Conservation (phyloP, 2,797 vertebrate species). For the Craterocephalus amniculus region DNA sequence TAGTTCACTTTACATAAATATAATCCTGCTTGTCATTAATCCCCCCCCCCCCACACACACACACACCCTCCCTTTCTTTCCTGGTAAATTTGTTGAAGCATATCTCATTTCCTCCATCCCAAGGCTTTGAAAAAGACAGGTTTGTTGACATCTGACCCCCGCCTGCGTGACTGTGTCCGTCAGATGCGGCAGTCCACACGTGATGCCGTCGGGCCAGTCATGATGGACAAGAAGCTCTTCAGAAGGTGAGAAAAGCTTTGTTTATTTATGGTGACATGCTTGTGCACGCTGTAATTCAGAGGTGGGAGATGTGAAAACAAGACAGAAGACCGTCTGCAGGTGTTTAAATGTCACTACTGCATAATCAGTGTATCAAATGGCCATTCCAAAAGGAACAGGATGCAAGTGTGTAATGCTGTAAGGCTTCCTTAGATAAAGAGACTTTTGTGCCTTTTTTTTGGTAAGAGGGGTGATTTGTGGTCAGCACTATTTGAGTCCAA, state of each 20-base stretch:
- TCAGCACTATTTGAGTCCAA: slow-evolving; percentile 61
- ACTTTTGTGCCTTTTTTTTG: slow-evolving; percentile 6
- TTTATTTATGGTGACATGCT: slow-evolving; percentile 23
- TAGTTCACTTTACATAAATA: slow-evolving; percentile 11
- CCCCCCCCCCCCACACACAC: too few relatives aligned
- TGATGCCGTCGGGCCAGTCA: slow-evolving; percentile 80
- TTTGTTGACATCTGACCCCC: slow-evolving; percentile 89
- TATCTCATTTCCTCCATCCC: slow-evolving; percentile 8
- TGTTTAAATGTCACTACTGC: slow-evolving; percentile 1
- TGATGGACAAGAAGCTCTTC: slow-evolving; percentile 90
- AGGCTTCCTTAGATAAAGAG: background rate
- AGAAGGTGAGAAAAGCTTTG: slow-evolving; percentile 79
- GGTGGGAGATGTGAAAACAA: background rate
- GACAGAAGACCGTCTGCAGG: background rate
- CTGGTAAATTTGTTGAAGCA: background rate
- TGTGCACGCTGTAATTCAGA: background rate
- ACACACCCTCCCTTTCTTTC: background rate
- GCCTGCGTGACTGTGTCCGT: slow-evolving; percentile 87
- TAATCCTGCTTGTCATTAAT: background rate
- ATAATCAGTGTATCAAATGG: background rate
- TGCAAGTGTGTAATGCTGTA: background rate
- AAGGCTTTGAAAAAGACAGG: slow-evolving; percentile 89
- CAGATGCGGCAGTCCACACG: slow-evolving; percentile 81
- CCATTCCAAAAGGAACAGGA: background rate
- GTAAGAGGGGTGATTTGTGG: slow-evolving; percentile 22